Evolutionary conservation across 2,797 vertebrate genomes (phyloP).

Genomic region (Euphonia xanthogaster): DNA sequence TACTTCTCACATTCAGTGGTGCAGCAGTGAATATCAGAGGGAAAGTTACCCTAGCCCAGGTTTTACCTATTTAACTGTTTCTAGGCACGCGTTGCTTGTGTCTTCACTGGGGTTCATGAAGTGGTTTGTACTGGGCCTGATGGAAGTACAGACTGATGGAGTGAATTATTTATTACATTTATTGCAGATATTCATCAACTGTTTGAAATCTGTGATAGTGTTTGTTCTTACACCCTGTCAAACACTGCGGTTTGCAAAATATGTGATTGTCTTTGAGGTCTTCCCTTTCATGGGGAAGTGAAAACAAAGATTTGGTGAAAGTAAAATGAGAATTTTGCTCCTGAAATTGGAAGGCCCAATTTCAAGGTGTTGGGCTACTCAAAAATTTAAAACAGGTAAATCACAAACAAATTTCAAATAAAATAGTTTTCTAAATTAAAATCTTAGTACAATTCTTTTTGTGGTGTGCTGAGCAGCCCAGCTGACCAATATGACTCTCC

Average conservation of each 20-base stretch:
- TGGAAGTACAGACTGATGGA: not conserved
- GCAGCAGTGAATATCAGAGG: accelerated
- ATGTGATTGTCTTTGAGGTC: accelerated
- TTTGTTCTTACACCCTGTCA: not conserved
- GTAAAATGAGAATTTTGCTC: not conserved
- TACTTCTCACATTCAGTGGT: not conserved
- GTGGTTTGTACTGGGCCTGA: not conserved
- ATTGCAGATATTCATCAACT: not conserved
- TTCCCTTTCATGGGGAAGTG: not conserved
- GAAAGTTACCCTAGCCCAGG: not conserved
- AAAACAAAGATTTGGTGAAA: not conserved
- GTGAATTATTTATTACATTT: not conserved
- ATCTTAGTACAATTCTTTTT: not conserved
- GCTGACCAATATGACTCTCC: not conserved
- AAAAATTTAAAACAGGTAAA: not conserved
- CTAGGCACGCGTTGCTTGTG: not conserved
- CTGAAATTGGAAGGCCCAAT: not conserved
- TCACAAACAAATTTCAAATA: not conserved
- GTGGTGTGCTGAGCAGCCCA: not conserved
- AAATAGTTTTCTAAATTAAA: not conserved
- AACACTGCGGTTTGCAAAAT: not conserved
- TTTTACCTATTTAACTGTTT: not conserved
- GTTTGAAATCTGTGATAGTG: not conserved
- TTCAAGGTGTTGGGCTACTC: not conserved
- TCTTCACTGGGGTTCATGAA: not conserved